phyloP scores from a whole-genome alignment of 1,140 invertebrate species.

The Drosophila ohnishii region DNA sequence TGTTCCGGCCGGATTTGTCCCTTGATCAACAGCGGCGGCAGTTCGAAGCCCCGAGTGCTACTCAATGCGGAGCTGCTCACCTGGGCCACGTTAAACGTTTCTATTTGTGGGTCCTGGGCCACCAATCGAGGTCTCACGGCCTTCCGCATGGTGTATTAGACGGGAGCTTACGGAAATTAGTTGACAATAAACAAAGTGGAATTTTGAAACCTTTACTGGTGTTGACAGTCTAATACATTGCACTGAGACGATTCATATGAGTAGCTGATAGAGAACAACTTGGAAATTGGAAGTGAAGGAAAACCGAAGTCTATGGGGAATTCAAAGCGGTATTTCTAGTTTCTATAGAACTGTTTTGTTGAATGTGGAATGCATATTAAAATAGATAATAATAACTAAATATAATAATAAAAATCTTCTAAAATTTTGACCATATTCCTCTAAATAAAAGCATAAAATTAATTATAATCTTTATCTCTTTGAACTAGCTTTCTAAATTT shows the following conservation, averaged over 20 bases:
- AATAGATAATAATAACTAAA: too few species aligned
- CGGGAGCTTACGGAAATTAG: neutral
- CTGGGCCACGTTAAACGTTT: constrained; percentile 18
- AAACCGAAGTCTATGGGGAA: neutral
- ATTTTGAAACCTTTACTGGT: neutral
- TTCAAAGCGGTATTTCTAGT: neutral
- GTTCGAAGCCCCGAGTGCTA: constrained; percentile 9
- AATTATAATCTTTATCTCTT: neutral
- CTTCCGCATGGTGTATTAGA: neutral
- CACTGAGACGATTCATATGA: neutral
- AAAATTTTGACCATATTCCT: too few species aligned
- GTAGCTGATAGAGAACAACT: neutral
- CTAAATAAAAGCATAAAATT: neutral
- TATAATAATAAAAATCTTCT: too few species aligned
- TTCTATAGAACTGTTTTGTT: neutral
- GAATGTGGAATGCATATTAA: too few species aligned
- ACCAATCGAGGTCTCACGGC: too few species aligned
- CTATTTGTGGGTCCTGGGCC: neutral
- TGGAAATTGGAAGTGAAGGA: too few species aligned
- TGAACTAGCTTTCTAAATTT: neutral
- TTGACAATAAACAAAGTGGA: constrained; percentile 1
- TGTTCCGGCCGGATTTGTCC: constrained; percentile 21
- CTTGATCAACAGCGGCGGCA: constrained; percentile 29
- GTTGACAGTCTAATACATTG: neutral
- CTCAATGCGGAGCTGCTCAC: neutral